A percentile compares a stretch with the other conserved stretches of the same genome.
Conservation (phyloP, 2,797 vertebrate species). For the Thaleichthys pacificus region DNA sequence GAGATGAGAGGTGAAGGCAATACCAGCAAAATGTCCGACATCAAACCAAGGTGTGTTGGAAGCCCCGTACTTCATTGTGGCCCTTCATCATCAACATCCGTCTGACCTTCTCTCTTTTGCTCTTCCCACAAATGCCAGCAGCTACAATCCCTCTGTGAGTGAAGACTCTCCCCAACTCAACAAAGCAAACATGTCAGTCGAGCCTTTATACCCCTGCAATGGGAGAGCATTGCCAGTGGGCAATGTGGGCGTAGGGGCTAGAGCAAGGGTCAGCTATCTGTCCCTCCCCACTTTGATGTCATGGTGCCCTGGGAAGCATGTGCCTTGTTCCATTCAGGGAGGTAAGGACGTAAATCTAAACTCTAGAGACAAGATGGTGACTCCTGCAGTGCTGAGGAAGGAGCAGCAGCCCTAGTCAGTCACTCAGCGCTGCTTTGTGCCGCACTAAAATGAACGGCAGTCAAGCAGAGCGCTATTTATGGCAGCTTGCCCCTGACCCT, state of each 20-base stretch:
- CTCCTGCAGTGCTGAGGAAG: slow-evolving; percentile 4
- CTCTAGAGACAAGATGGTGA: slow-evolving; percentile 26
- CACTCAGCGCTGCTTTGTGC: slow-evolving; percentile 21
- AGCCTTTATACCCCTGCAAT: slow-evolving; percentile 53
- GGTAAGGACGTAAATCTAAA: slow-evolving; percentile 39
- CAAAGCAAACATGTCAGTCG: not conserved
- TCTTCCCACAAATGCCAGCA: not conserved
- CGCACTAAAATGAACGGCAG: slow-evolving; percentile 21
- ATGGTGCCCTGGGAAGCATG: slow-evolving; percentile 33
- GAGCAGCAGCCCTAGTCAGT: not conserved
- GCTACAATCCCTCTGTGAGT: not conserved
- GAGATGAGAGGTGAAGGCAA: not conserved
- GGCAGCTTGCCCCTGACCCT: slow-evolving; percentile 27
- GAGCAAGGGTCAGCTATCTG: slow-evolving; percentile 29
- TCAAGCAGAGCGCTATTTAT: slow-evolving; percentile 55
- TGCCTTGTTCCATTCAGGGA: slow-evolving; percentile 30
- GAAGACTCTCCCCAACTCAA: slow-evolving; percentile 13
- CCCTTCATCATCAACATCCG: slow-evolving; percentile 40
- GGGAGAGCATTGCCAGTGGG: slow-evolving; percentile 22
- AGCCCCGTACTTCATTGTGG: slow-evolving; percentile 38
- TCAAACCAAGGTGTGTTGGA: not conserved
- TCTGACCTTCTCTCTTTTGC: not conserved
- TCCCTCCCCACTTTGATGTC: slow-evolving; percentile 12
- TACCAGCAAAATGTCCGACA: not conserved
- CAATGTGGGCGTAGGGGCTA: slow-evolving; percentile 9